A percentile compares a stretch with the other conserved stretches of the same genome.
phyloP scores from a whole-genome alignment of 92 coral and sea anemone genomes.

The Zoanthus solanderi region DNA sequence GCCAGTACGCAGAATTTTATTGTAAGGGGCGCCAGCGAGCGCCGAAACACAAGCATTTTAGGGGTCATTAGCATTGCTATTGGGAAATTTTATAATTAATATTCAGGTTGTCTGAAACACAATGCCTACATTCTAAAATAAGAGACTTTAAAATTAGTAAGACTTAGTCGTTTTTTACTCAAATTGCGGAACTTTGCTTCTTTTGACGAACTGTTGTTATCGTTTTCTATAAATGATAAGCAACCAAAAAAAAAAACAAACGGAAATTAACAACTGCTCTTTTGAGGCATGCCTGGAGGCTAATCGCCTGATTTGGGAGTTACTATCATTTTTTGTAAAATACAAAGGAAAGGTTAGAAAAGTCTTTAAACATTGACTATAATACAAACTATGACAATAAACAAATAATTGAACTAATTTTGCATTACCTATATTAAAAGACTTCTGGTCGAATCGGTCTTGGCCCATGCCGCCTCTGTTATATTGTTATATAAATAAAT shows the following conservation, averaged over 20 bases:
- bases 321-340: not conserved
- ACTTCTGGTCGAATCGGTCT: not conserved
- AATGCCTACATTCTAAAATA: not conserved
- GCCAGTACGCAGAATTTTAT: too few species aligned
- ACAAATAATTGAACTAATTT: not conserved
- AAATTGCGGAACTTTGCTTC: not conserved
- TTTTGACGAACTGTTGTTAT: not conserved
- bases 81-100: too few species aligned
- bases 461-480: conserved; percentile 2
- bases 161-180: not conserved
- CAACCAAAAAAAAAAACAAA: not conserved
- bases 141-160: not conserved
- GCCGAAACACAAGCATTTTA: too few species aligned
- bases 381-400: not conserved
- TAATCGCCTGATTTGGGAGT: not conserved
- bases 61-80: too few species aligned
- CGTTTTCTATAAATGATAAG: not conserved
- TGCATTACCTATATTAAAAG: not conserved
- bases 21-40: too few species aligned
- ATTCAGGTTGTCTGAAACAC: too few species aligned
- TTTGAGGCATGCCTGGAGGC: not conserved
- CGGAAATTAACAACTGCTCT: not conserved
- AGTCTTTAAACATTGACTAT: not conserved
- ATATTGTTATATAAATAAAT: not conserved
- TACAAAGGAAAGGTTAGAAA: not conserved